Percentiles rank a stretch among this genome's conserved stretches.
Conservation (phyloP, 2,113 vertebrate species). For the Upupa epops region DNA sequence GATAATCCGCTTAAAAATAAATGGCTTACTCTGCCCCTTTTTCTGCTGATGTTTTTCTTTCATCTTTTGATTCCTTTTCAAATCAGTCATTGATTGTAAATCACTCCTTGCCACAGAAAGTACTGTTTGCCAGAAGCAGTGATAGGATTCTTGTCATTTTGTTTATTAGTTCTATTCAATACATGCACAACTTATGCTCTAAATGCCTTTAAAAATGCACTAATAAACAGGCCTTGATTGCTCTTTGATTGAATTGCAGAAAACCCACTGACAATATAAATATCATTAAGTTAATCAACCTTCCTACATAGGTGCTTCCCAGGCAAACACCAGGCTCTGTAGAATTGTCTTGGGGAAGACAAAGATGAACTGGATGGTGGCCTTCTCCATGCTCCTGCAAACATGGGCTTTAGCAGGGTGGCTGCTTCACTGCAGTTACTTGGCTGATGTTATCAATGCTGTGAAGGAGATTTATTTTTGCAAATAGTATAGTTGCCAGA, state of each 20-base stretch:
- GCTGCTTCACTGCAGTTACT: background rate
- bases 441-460: background rate
- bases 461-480: background rate
- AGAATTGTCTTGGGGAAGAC: background rate
- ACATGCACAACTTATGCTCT: background rate
- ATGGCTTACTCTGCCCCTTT: background rate
- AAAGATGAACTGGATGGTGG: background rate
- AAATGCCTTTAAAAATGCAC: constrained; percentile 16
- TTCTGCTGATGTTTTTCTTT: constrained; percentile 47
- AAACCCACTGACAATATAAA: background rate
- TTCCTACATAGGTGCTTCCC: background rate
- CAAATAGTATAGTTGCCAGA: background rate
- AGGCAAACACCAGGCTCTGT: rapidly evolving
- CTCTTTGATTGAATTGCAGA: constrained; percentile 36
- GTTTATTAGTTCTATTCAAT: constrained; percentile 49
- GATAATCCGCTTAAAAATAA: constrained; percentile 14
- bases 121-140: background rate
- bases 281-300: background rate
- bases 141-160: constrained; percentile 33
- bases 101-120: background rate
- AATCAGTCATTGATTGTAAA: constrained; percentile 45
- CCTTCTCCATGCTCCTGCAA: background rate
- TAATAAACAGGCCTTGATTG: constrained; percentile 30
- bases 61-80: constrained; percentile 59
- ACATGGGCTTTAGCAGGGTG: background rate